Conservation (phyloP, 2,888 invertebrate species). For the Andrena bucephala region DNA sequence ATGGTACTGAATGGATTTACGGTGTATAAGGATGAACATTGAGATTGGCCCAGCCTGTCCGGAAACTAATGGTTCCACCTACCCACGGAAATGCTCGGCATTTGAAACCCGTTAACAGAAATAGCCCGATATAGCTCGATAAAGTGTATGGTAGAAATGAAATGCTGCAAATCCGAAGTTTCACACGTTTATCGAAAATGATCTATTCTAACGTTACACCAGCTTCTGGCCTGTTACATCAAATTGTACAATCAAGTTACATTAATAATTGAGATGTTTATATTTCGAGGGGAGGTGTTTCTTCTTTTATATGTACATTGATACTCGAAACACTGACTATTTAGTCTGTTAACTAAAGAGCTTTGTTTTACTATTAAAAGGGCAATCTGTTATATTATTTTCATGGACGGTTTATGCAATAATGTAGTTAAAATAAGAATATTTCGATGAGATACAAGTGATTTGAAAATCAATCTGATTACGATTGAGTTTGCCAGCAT, state of each 20-base stretch:
- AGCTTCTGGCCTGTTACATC: neutral
- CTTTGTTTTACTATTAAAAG: neutral
- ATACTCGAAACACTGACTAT: neutral
- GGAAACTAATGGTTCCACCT: conserved; percentile 71
- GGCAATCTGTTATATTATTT: neutral
- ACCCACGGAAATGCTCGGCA: conserved; percentile 61
- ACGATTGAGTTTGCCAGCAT: too few species aligned
- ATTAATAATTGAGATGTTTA: too few species aligned
- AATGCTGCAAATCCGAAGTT: neutral
- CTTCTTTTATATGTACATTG: neutral
- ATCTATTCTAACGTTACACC: neutral
- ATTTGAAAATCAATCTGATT: too few species aligned
- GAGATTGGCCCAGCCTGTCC: conserved; percentile 64
- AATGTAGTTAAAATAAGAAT: too few species aligned
- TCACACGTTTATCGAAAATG: neutral
- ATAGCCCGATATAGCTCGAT: conserved; percentile 63
- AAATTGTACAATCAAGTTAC: too few species aligned
- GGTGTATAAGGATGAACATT: conserved; percentile 61
- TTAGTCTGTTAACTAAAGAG: neutral
- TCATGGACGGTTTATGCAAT: neutral
- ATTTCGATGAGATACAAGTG: too few species aligned
- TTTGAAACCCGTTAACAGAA: conserved; percentile 67
- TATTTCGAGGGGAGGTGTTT: too few species aligned
- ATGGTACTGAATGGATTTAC: conserved; percentile 66
- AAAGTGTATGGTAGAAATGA: conserved; percentile 50